phyloP scores from a whole-genome alignment of 2,797 vertebrate genomes.

The Crenuchus spilurus region DNA sequence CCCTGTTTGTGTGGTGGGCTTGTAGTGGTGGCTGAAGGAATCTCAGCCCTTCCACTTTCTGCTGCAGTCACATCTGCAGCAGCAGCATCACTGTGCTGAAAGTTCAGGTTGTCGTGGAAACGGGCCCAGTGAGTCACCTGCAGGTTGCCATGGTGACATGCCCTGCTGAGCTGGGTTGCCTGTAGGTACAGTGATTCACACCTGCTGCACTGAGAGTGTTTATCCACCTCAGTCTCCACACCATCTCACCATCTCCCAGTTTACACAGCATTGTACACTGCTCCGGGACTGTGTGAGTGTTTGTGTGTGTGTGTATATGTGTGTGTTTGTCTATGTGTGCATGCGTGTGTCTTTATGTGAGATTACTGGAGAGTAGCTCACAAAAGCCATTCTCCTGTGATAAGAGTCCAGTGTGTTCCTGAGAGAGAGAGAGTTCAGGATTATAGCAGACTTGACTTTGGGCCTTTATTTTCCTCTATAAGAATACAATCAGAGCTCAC shows the following conservation, averaged over 20 bases:
- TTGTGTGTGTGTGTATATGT: neutral
- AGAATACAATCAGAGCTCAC: conserved; percentile 40
- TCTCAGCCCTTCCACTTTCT: conserved; percentile 13
- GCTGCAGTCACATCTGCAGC: conserved; percentile 40
- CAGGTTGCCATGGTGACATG: conserved; percentile 75
- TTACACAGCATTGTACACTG: conserved; percentile 19
- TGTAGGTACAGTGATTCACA: conserved; percentile 49
- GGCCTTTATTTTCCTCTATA: conserved; percentile 15
- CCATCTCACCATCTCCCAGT: conserved; percentile 27
- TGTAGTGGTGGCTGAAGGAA: neutral
- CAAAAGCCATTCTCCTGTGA: conserved; percentile 29
- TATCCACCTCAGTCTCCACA: conserved; percentile 4
- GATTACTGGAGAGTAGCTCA: conserved; percentile 16
- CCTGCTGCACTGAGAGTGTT: conserved; percentile 39
- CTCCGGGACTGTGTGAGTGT: neutral
- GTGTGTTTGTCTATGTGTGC: conserved; percentile 27
- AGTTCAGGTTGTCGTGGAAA: conserved; percentile 74
- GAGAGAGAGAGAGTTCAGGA: neutral
- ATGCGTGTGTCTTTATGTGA: conserved; percentile 13
- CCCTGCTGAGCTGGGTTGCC: conserved; percentile 62
- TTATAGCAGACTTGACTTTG: conserved; percentile 40
- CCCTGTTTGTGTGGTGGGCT: conserved; percentile 1
- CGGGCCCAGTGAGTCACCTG: conserved; percentile 74
- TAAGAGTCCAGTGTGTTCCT: neutral
- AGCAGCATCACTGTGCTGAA: conserved; percentile 28